Percentiles rank a stretch among this genome's conserved stretches.
These are phyloP conservation scores for Peromyscus eremicus DNA, from an alignment of 2,797 vertebrate genomes.

Conservation along the genomic window DNA sequence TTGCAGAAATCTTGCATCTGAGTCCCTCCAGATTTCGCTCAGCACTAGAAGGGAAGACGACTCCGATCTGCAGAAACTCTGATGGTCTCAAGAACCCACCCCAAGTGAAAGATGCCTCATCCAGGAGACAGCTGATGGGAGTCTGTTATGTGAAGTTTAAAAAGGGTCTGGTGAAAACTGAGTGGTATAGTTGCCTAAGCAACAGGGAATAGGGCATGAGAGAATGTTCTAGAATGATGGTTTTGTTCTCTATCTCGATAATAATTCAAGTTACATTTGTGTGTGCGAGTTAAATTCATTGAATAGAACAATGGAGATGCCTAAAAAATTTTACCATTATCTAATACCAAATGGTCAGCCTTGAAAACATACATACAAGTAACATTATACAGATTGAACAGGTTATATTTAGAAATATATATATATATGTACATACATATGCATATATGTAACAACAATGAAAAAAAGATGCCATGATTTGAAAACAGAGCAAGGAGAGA, in stretches of 20 bases:
- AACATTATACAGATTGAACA: background rate
- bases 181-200: background rate
- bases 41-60: background rate
- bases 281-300: background rate
- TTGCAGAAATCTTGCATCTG: background rate
- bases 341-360: background rate
- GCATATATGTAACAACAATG: background rate
- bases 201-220: background rate
- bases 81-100: background rate
- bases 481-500: background rate
- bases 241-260: background rate
- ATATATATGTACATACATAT: background rate
- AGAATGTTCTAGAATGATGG: background rate
- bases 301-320: background rate
- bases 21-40: background rate
- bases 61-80: accelerated
- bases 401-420: background rate
- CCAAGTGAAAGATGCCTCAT: background rate
- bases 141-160: background rate
- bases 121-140: background rate
- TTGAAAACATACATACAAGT: background rate
- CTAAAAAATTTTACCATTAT: background rate
- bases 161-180: background rate
- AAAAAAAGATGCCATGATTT: background rate
- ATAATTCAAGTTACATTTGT: background rate